Base-by-base conservation (phyloP, 2,888 invertebrate species). In the Leptothorax acervorum region DNA sequence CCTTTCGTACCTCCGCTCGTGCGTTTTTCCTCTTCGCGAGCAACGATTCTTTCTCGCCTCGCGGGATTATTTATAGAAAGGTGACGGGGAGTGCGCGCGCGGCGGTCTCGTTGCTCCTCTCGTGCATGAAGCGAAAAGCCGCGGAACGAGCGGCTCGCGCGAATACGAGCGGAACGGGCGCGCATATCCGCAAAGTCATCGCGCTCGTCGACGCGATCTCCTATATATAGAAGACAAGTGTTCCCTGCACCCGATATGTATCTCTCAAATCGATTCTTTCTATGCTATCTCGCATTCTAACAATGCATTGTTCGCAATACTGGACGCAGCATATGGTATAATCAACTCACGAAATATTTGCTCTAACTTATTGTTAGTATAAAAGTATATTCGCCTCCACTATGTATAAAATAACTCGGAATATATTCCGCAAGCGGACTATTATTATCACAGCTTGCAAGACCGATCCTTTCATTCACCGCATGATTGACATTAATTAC, bases 21-120 rank as follows among this genome's bases (percentile, higher is more conserved):
- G 48, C 66, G 75, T 73, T 73, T 35, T 78, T 68, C 88, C 83
- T 83, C 84, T 45, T 85, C 71, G 84, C 73, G 57, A 60, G 60
- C 79, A 39, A 60, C 74, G 60, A 81, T 81, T 81, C 79, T 81
- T 73, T 81, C 79, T 81, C 79, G 74, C 62, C 81, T 62, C 39
- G 31, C 70, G 42, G 68, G 57, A 90, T 89, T 89, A 89, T 89
- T 89, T 89, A 89, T 89, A 89, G 89, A 71, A 53, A 48, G 48
- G 62, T 62, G 74, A 70, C 55, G 53, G 42, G 42, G 42, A 31
- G 70, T 82, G 12, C 73, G 68, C 42, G 76, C 35, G 45, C n/a
- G 35, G 28, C 6, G 57, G 57, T 48, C 71, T 85, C 73, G 55
- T 23, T 76, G 51, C 42, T 71, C 42, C 60, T 57, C n/a, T 68